Evolutionary conservation across 1,140 invertebrate genomes (phyloP), one percentile per base, ranked within the genome.

Genomic region (Magallana angulata): DNA sequence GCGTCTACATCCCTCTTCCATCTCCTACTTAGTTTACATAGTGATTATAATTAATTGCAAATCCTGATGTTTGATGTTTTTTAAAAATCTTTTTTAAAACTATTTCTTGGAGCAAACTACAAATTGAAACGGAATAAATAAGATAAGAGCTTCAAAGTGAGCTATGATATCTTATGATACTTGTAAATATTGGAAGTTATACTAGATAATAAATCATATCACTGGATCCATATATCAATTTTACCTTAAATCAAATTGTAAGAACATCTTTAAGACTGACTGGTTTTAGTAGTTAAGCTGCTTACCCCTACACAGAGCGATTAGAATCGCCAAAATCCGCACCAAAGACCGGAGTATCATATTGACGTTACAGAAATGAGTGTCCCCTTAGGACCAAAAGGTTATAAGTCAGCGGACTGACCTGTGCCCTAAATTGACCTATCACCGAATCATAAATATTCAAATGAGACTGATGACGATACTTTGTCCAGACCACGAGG

Each of bases 261-360:
- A 9, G 7, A 30, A 36, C 9, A 14, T 24, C 36, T 11, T 76
- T 9, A 76, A 76, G 12, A 30, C 18, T 30, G 5, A 76, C 8
- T 30, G 8, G 9, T 76, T 12, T 12, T 30, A 30, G 24, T 30
- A 76, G 68, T 30, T 18, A 64, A 18, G 14, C 8, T 24, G 9
- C 68, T 76, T 76, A 76, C 68, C 68, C 68, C 68, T 30, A 76
- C 8, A 18, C 18, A 76, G 18, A 76, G 24, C 30, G 11, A 76
- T 11, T 36, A 76, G 24, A 30, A 36, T 3, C 1, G 68, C 68
- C 68, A 76, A 24, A 76, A 76, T 76, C 68, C 68, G 24, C 8
- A 30, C 68, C 68, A 30, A 30, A 30, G 24, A 76, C 24, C 24
- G 68, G 24, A 36, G 68, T 0, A 30, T 76, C 68, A 76, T 76